Percentiles rank a stretch among this genome's conserved stretches.
phyloP scores from a whole-genome alignment of 1,140 invertebrate species.

The Hermetia illucens region DNA sequence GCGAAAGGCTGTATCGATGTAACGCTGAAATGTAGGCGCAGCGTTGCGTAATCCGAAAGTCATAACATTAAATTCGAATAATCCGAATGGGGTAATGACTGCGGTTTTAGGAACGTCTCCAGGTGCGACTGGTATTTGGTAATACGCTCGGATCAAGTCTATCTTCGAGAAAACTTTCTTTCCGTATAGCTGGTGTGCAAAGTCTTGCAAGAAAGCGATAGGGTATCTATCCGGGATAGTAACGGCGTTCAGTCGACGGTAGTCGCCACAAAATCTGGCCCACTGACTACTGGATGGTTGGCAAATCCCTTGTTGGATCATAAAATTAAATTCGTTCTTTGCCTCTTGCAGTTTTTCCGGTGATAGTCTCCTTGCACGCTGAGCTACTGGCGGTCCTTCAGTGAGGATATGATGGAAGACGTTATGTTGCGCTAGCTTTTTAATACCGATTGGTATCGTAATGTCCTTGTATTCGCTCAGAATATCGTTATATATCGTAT shows the following conservation, averaged over 20 bases:
- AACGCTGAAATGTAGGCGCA: slow-evolving; percentile 33
- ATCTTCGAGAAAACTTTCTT: slow-evolving; percentile 22
- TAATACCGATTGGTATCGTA: no score
- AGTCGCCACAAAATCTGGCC: no score
- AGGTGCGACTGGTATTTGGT: slow-evolving; percentile 27
- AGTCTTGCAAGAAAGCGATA: slow-evolving; percentile 22
- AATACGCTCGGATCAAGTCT: slow-evolving; percentile 32
- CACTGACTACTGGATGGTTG: no score
- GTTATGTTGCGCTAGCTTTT: no score
- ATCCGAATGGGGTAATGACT: slow-evolving; percentile 24
- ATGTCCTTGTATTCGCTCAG: no score
- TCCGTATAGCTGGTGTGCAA: slow-evolving; percentile 21
- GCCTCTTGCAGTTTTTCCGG: no score
- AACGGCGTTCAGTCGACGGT: slow-evolving; percentile 22
- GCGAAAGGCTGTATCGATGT: slow-evolving; percentile 31
- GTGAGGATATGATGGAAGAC: no score
- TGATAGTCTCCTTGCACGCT: no score
- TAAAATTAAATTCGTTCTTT: no score
- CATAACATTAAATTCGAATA: slow-evolving; percentile 26
- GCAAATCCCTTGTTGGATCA: no score
- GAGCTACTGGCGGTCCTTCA: no score
- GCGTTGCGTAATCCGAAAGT: slow-evolving; percentile 32
- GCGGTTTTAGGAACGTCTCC: slow-evolving; percentile 26
- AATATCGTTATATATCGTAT: no score
- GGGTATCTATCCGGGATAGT: slow-evolving; percentile 26